Conservation (phyloP, 2,888 invertebrate species). For the Pachydiplax longipennis region DNA sequence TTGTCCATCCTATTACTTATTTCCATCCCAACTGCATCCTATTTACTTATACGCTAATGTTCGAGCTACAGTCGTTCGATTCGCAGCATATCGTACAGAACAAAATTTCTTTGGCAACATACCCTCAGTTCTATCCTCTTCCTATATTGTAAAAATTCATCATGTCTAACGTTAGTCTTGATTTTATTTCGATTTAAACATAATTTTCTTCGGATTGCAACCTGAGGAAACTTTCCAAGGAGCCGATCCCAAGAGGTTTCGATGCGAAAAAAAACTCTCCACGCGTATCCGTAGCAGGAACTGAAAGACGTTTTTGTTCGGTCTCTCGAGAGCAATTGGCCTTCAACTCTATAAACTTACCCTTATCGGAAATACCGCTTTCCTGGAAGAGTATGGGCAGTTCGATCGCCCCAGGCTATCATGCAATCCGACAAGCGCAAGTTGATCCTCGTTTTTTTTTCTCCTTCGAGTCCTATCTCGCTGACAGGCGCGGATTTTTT, state of each 20-base stretch:
- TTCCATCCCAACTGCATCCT: too few species aligned
- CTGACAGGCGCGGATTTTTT: not conserved
- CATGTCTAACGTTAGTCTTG: too few species aligned
- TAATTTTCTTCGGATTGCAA: too few species aligned
- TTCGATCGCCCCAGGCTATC: not conserved
- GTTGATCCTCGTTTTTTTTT: not conserved
- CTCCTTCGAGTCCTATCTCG: not conserved
- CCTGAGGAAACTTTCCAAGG: too few species aligned
- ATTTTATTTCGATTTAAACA: too few species aligned
- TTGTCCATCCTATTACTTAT: too few species aligned
- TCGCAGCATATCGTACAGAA: too few species aligned
- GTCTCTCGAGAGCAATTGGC: not conserved
- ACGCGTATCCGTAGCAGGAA: not conserved
- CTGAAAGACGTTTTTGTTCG: not conserved
- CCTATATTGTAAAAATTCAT: too few species aligned
- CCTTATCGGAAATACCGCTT: not conserved
- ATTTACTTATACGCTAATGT: too few species aligned
- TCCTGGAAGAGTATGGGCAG: not conserved
- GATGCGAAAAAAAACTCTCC: not conserved
- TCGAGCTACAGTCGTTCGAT: too few species aligned
- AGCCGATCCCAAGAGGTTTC: not conserved
- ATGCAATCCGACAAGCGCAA: not conserved
- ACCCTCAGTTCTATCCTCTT: too few species aligned
- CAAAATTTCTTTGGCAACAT: too few species aligned
- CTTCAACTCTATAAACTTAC: not conserved